Evolutionary conservation across 2,113 vertebrate species (phyloP).

Genomic region (Sciurus niger): DNA sequence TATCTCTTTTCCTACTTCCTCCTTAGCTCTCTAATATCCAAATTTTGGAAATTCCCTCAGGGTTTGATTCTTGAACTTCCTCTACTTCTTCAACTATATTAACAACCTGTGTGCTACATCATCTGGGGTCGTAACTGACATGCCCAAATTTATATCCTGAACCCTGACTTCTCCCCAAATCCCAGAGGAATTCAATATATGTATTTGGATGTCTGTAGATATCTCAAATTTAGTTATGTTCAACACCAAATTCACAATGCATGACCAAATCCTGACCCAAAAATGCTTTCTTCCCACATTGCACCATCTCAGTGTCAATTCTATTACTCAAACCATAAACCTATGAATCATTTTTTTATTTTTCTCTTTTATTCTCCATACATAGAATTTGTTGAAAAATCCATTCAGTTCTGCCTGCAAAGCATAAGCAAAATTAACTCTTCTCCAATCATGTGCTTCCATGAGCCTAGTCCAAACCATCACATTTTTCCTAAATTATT

Average conservation of each 20-base stretch:
- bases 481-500: neutral
- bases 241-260: neutral
- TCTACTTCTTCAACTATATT: neutral
- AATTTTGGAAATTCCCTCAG: neutral
- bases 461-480: neutral
- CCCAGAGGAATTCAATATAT: neutral
- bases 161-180: neutral
- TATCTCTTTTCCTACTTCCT: neutral
- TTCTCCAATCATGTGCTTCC: neutral
- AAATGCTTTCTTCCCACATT: neutral
- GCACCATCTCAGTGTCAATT: neutral
- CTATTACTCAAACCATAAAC: neutral
- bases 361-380: neutral
- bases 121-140: neutral
- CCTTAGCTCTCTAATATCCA: neutral
- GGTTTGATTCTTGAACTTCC: neutral
- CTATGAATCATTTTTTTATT: neutral
- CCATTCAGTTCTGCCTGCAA: neutral
- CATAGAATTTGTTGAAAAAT: constrained; percentile 4
- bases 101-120: neutral
- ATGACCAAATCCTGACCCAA: no score
- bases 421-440: neutral
- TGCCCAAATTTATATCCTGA: neutral
- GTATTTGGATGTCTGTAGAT: neutral
- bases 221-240: neutral